Conservation (phyloP, 2,113 vertebrate species). For the Artemisiospiza belli region DNA sequence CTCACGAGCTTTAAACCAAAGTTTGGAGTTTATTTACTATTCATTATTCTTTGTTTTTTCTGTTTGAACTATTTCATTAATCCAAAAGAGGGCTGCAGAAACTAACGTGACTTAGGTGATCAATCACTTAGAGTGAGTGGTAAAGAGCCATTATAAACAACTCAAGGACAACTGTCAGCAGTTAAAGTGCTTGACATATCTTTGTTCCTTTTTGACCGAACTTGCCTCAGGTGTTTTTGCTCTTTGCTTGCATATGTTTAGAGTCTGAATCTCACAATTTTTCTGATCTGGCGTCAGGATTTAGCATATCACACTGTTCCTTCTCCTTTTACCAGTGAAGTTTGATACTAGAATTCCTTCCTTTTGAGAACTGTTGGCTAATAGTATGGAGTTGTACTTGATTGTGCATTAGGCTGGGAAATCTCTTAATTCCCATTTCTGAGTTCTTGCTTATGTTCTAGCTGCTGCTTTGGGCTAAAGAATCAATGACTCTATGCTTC, state of each 20-base stretch:
- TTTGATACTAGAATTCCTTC: neutral
- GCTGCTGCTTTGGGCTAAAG: neutral
- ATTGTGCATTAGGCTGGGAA: neutral
- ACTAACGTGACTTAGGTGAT: neutral
- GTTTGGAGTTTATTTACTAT: neutral
- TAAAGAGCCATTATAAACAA: neutral
- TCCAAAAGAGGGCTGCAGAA: neutral
- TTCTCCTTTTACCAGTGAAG: neutral
- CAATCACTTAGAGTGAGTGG: neutral
- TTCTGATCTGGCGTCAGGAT: neutral
- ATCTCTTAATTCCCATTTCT: neutral
- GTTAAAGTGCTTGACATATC: neutral
- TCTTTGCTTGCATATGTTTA: neutral
- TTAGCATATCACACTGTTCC: neutral
- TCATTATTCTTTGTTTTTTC: slow-evolving; percentile 7
- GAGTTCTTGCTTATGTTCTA: neutral
- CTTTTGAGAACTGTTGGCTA: neutral
- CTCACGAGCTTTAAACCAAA: neutral
- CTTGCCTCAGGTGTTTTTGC: neutral
- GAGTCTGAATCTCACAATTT: neutral
- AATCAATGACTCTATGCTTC: neutral
- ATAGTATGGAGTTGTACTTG: rapidly evolving
- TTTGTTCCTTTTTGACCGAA: neutral
- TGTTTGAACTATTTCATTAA: slow-evolving; percentile 19
- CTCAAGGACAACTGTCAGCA: slow-evolving; percentile 4